Percentiles rank a stretch among this genome's conserved stretches.
Evolutionary conservation across 2,113 vertebrate genomes (phyloP).

Genomic region (Zosterops lateralis): DNA sequence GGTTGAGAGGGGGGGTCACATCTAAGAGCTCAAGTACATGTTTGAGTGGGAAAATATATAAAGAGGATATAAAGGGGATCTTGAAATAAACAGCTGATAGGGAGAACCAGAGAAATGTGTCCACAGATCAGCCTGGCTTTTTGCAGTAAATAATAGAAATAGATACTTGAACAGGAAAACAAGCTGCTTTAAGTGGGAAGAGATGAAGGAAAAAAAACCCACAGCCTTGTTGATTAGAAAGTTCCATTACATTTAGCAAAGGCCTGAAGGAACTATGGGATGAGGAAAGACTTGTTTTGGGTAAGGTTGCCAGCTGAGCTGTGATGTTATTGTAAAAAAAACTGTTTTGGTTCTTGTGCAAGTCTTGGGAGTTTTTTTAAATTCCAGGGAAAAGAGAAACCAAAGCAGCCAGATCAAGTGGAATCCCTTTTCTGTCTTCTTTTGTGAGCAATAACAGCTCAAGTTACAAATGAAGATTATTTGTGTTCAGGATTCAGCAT

Average conservation of each 20-base stretch:
- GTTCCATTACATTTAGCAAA: not conserved
- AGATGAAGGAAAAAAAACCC: not conserved
- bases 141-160: not conserved
- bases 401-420: not conserved
- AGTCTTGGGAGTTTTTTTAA: not conserved
- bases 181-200: not conserved
- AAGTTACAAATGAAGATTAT: slow-evolving; percentile 1
- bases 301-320: slow-evolving; percentile 7
- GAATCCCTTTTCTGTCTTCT: not conserved
- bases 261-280: not conserved
- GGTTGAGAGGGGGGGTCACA: not conserved
- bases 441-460: not conserved
- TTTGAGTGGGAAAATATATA: not conserved
- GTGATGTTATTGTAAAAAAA: slow-evolving; percentile 37
- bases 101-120: not conserved
- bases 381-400: slow-evolving; percentile 22
- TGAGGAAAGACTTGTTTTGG: slow-evolving; percentile 23
- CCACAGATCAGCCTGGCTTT: not conserved
- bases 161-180: not conserved
- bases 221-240: not conserved
- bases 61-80: not conserved
- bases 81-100: not conserved
- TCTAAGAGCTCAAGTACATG: not conserved
- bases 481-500: not conserved
- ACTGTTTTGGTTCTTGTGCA: not conserved